Conservation (phyloP, 2,888 invertebrate species). For the Heterodera filipjevi region DNA sequence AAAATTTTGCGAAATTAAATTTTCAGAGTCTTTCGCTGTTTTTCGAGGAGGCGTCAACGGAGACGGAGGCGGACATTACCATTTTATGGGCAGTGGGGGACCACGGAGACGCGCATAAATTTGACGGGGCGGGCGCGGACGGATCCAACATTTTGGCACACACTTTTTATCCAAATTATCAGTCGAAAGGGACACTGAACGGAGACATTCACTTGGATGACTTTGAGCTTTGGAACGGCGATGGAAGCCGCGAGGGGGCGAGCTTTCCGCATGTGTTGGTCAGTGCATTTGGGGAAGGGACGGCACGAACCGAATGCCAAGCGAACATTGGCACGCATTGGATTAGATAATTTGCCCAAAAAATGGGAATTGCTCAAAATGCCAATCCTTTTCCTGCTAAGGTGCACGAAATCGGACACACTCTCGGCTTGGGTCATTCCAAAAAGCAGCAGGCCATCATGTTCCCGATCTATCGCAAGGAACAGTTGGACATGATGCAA, state of each 20-base stretch:
- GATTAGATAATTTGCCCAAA: slow-evolving; percentile 6
- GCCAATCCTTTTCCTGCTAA: background rate
- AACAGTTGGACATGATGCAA: slow-evolving; percentile 52
- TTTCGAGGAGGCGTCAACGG: slow-evolving; percentile 65
- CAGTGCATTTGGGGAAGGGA: background rate
- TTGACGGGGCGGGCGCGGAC: slow-evolving; percentile 56
- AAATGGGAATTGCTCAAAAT: background rate
- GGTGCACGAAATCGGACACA: slow-evolving; percentile 64
- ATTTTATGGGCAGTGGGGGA: slow-evolving; percentile 74
- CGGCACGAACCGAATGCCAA: background rate
- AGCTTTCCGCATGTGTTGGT: slow-evolving; percentile 67
- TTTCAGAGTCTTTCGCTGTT: slow-evolving; percentile 67
- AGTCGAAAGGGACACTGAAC: slow-evolving; percentile 53
- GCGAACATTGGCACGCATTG: background rate
- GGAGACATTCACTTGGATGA: slow-evolving; percentile 66
- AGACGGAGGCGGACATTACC: slow-evolving; percentile 76
- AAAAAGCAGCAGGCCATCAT: slow-evolving; percentile 57
- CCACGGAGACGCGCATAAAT: slow-evolving; percentile 60
- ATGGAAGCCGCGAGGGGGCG: slow-evolving; percentile 44
- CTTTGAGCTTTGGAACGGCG: slow-evolving; percentile 50
- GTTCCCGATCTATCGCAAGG: slow-evolving; percentile 62
- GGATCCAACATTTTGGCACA: slow-evolving; percentile 63
- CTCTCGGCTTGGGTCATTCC: slow-evolving; percentile 64
- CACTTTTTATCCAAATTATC: slow-evolving; percentile 64
- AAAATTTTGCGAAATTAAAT: background rate